These are phyloP conservation scores for Unio delphinus DNA, from an alignment of 2,888 invertebrate species.

Conservation along the genomic window DNA sequence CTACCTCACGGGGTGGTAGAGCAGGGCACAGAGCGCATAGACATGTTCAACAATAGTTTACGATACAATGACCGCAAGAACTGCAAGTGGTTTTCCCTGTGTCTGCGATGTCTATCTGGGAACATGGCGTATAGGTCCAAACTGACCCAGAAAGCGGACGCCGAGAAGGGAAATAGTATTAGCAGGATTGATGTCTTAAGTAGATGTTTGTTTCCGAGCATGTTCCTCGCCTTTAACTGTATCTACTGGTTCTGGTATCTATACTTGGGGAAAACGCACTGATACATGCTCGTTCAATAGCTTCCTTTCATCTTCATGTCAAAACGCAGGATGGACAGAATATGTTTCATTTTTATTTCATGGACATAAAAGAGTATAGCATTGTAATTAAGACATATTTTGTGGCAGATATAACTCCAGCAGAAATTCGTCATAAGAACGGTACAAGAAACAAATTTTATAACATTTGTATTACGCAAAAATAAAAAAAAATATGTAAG, in stretches of 20 bases:
- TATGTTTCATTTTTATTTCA: too few relatives aligned
- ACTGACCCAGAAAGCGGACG: slow-evolving; percentile 33
- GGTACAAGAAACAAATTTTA: too few relatives aligned
- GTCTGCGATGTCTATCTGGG: slow-evolving; percentile 54
- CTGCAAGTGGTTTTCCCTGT: slow-evolving; percentile 13
- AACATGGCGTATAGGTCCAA: slow-evolving; percentile 45
- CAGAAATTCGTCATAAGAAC: too few relatives aligned
- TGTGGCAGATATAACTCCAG: too few relatives aligned
- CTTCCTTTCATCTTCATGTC: neutral
- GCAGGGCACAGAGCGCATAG: slow-evolving; percentile 1
- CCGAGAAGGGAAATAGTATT: slow-evolving; percentile 77
- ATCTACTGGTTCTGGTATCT: slow-evolving; percentile 82
- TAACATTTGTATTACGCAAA: too few relatives aligned
- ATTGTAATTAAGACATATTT: too few relatives aligned
- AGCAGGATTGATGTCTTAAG: slow-evolving; percentile 87
- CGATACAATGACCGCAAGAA: slow-evolving; percentile 6
- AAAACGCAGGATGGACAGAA: neutral
- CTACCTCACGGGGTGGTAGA: too few relatives aligned
- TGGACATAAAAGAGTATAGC: too few relatives aligned
- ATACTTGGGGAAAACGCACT: too few relatives aligned
- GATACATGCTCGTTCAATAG: too few relatives aligned
- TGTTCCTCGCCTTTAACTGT: slow-evolving; percentile 88
- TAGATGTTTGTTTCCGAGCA: slow-evolving; percentile 85
- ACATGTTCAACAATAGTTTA: slow-evolving; percentile 1
- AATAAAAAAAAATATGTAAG: too few relatives aligned